Conservation (phyloP, 35 echinoderm and acorn worm species). For the Apostichopus parvimensis region DNA sequence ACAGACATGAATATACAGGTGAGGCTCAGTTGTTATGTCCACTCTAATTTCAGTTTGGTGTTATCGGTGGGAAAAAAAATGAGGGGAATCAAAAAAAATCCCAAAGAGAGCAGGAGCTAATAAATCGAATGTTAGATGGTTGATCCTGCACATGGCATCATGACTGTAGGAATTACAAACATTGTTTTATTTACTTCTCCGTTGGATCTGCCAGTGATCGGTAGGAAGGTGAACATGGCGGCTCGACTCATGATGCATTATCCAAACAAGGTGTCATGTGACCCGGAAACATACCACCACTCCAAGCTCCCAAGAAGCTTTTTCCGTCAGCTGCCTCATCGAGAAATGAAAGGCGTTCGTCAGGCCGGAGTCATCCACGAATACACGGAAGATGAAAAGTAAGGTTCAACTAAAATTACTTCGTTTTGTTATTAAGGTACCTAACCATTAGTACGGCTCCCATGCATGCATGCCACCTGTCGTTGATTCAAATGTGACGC, state of each 20-base stretch:
- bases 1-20: constrained; percentile 99
- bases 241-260: constrained; percentile 99
- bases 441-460: no score
- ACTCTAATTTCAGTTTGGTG: no score
- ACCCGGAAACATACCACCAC: constrained; percentile 93
- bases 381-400: constrained; percentile 91
- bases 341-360: constrained; percentile 96
- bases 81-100: no score
- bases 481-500: no score
- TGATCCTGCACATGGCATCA: no score
- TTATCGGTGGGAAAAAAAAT: no score
- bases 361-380: constrained; percentile 91
- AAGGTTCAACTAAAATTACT: constrained; percentile 16
- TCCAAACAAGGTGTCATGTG: constrained; percentile 87
- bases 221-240: constrained; percentile 98
- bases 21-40: neutral
- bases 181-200: no score
- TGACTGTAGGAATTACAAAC: no score
- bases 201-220: constrained; percentile 68
- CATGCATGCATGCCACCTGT: no score
- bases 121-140: no score
- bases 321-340: constrained; percentile 87
- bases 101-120: no score
- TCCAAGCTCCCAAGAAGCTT: constrained; percentile 83
- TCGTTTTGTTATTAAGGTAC: no score